phyloP scores from a whole-genome alignment of 1,140 invertebrate genomes.

The Apis laboriosa region DNA sequence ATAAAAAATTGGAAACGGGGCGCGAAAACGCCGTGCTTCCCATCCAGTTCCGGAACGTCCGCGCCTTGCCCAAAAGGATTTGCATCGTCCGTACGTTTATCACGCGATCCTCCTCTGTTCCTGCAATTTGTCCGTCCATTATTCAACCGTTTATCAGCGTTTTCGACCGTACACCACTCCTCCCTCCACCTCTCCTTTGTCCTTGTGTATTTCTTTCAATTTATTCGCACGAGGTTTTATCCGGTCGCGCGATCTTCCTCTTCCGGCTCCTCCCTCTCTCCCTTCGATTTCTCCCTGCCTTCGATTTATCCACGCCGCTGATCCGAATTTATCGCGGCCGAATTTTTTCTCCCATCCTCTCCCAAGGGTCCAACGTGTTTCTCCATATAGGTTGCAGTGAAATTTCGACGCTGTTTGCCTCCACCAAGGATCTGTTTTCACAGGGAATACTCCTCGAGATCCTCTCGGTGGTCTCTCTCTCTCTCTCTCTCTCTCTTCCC shows the following conservation, averaged over 20 bases:
- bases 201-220: conserved; percentile 28
- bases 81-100: conserved; percentile 51
- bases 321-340: conserved; percentile 32
- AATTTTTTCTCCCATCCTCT: not conserved
- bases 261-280: not conserved
- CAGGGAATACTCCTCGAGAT: no score
- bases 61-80: conserved; percentile 41
- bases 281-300: conserved; percentile 23
- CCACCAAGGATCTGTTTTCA: no score
- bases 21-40: conserved; percentile 8
- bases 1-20: no score
- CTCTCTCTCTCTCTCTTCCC: no score
- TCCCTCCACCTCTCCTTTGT: not conserved
- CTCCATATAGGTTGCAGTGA: no score
- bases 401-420: no score
- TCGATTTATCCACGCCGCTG: conserved; percentile 29
- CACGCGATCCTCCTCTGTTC: conserved; percentile 33
- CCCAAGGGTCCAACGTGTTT: no score
- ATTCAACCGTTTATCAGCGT: conserved; percentile 64
- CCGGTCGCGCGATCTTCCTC: not conserved
- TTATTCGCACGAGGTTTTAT: not conserved
- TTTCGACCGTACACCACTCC: not conserved
- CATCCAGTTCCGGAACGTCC: conserved; percentile 7
- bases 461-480: no score
- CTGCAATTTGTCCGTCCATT: conserved; percentile 61